Percentiles rank a stretch among this genome's conserved stretches.
Evolutionary conservation across 2,797 vertebrate genomes (phyloP).

Genomic region (Netta rufina): DNA sequence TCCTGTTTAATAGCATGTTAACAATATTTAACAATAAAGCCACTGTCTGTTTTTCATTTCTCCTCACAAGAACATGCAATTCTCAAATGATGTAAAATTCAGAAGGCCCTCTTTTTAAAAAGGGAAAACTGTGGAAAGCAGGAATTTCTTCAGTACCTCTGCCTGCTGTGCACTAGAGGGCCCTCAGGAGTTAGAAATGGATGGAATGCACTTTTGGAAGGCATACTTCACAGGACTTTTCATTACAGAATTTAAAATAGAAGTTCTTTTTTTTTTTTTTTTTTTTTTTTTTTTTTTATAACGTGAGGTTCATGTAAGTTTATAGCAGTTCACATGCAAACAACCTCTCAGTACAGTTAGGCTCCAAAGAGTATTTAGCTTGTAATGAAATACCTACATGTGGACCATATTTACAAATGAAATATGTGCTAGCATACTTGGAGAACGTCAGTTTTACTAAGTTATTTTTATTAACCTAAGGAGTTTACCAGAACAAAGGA

Average conservation of each 20-base stretch:
- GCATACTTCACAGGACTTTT: constrained; percentile 57
- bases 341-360: constrained; percentile 13
- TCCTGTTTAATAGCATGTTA: neutral
- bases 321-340: constrained; percentile 43
- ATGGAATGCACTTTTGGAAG: constrained; percentile 62
- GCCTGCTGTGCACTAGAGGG: constrained; percentile 75
- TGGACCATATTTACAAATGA: constrained; percentile 54
- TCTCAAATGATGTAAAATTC: neutral
- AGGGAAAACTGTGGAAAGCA: neutral
- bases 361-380: constrained; percentile 43
- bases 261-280: neutral
- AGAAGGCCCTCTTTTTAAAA: neutral
- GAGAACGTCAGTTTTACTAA: constrained; percentile 53
- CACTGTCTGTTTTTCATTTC: neutral
- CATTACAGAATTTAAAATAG: constrained; percentile 73
- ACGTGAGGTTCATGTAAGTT: constrained; percentile 12
- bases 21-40: neutral
- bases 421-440: constrained; percentile 45
- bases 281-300: neutral
- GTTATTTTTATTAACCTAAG: constrained; percentile 64
- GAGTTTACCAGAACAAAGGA: constrained; percentile 60
- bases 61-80: neutral
- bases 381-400: constrained; percentile 52
- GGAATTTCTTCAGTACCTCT: constrained; percentile 29
- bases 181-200: constrained; percentile 73